Evolutionary conservation across 2,113 vertebrate genomes (phyloP).

Genomic region (Rallus limicola): DNA sequence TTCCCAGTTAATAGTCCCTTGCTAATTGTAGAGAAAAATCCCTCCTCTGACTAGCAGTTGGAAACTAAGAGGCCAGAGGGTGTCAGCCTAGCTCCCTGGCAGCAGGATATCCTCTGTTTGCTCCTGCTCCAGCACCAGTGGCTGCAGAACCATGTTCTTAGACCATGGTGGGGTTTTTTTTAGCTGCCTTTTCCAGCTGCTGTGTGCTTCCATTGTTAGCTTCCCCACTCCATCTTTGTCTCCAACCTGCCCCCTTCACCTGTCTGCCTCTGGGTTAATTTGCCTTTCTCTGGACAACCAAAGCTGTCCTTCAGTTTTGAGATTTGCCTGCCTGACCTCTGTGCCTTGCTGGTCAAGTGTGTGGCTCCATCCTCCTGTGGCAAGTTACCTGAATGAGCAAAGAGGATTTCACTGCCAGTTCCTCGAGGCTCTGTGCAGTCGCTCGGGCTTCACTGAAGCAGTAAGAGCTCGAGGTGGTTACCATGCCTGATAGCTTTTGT

Average conservation of each 20-base stretch:
- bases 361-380: rapidly evolving
- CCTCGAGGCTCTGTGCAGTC: too few relatives aligned
- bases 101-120: background rate
- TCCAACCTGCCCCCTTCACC: background rate
- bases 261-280: too few relatives aligned
- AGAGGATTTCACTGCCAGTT: background rate
- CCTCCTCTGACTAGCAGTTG: background rate
- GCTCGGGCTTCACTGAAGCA: background rate
- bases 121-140: too few relatives aligned
- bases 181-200: background rate
- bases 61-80: too few relatives aligned
- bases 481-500: background rate
- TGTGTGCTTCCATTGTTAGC: rapidly evolving
- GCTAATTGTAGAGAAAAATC: background rate
- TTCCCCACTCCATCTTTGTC: background rate
- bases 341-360: rapidly evolving
- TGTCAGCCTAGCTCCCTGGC: too few relatives aligned
- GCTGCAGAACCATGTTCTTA: background rate
- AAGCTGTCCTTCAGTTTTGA: background rate
- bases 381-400: background rate
- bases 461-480: background rate
- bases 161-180: rapidly evolving
- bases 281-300: background rate
- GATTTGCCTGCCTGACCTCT: background rate
- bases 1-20: background rate